phyloP scores from a whole-genome alignment of 1,140 invertebrate genomes.

The Aphis gossypii region DNA sequence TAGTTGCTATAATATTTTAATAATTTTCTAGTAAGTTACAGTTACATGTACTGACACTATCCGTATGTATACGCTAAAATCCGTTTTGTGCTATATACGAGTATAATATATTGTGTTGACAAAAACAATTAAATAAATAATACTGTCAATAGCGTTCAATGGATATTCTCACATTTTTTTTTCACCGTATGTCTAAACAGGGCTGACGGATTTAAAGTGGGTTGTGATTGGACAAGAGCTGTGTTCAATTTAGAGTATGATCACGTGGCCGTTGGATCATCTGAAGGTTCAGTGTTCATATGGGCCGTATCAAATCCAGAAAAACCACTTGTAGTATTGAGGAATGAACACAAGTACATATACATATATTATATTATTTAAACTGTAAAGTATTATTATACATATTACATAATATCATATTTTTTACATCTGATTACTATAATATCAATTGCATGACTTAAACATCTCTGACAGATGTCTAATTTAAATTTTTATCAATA shows the following conservation, averaged over 20 bases:
- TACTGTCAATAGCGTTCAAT: neutral
- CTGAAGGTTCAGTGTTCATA: slow-evolving; percentile 89
- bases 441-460: too few relatives aligned
- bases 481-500: too few relatives aligned
- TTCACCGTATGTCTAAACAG: slow-evolving; percentile 68
- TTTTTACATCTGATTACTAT: too few relatives aligned
- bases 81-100: too few relatives aligned
- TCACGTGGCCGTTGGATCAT: slow-evolving; percentile 87
- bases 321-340: slow-evolving; percentile 82
- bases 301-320: slow-evolving; percentile 83
- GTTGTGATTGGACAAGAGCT: slow-evolving; percentile 91
- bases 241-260: slow-evolving; percentile 89
- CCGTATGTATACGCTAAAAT: too few relatives aligned
- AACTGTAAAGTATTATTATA: too few relatives aligned
- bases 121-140: neutral
- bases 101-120: too few relatives aligned
- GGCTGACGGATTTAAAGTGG: slow-evolving; percentile 92
- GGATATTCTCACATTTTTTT: neutral
- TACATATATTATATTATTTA: neutral
- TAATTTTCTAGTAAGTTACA: too few relatives aligned
- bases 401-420: too few relatives aligned
- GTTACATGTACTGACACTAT: too few relatives aligned
- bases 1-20: too few relatives aligned
- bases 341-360: slow-evolving; percentile 79
- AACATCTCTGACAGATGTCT: too few relatives aligned